phyloP scores from a whole-genome alignment of 2,888 invertebrate species.

The Liopterus haemorrhoidalis region DNA sequence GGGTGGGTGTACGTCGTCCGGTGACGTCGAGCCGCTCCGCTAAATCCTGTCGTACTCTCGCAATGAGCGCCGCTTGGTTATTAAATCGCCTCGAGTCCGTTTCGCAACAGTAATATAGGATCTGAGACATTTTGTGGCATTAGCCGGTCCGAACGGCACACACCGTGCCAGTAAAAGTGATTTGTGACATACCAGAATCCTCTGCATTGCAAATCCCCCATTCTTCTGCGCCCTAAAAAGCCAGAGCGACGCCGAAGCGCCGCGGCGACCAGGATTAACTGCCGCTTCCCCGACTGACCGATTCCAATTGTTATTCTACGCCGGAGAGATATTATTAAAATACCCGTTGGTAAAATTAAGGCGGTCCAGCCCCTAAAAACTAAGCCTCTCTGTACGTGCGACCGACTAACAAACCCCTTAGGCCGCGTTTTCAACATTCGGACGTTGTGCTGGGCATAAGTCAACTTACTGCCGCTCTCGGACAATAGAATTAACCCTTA shows the following conservation, averaged over 20 bases:
- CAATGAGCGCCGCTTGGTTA: too few relatives aligned
- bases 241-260: constrained; percentile 1
- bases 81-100: constrained; percentile 6
- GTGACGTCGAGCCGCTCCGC: too few relatives aligned
- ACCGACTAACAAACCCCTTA: too few relatives aligned
- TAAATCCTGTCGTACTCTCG: too few relatives aligned
- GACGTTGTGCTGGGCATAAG: too few relatives aligned
- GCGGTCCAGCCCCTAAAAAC: constrained; percentile 34
- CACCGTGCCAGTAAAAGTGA: constrained; percentile 45
- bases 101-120: constrained; percentile 19
- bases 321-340: constrained; percentile 38
- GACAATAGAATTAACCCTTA: too few relatives aligned
- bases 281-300: constrained; percentile 32
- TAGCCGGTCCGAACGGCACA: constrained; percentile 33
- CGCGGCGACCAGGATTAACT: constrained; percentile 13
- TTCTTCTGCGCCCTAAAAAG: constrained; percentile 39
- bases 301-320: constrained; percentile 44
- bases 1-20: too few relatives aligned
- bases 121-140: constrained; percentile 38
- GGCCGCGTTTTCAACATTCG: too few relatives aligned
- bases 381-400: constrained; percentile 32
- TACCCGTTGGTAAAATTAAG: constrained; percentile 34
- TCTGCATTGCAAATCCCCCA: constrained; percentile 47
- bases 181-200: constrained; percentile 46
- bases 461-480: too few relatives aligned